Evolutionary conservation across 2,888 invertebrate genomes (phyloP).

Genomic region (Noctua janthina): DNA sequence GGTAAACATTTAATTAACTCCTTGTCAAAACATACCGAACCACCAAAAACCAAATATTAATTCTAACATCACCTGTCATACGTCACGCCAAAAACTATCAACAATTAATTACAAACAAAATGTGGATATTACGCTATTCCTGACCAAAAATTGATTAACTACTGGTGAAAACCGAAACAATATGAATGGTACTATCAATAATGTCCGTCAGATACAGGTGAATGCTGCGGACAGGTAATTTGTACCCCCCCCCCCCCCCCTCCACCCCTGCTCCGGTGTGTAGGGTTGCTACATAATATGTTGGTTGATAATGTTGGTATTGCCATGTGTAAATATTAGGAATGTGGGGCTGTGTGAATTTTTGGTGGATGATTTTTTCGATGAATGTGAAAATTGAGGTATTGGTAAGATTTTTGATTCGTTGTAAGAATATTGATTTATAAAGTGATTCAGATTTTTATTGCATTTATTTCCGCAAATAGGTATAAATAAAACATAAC

Average conservation of each 20-base stretch:
- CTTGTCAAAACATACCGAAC: background rate
- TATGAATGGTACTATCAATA: slow-evolving; percentile 74
- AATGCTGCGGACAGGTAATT: slow-evolving; percentile 85
- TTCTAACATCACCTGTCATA: slow-evolving; percentile 40
- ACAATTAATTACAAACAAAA: slow-evolving; percentile 52
- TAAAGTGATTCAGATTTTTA: no score
- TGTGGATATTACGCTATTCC: slow-evolving; percentile 28
- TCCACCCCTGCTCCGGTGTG: background rate
- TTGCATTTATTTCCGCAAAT: no score
- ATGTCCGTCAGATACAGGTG: slow-evolving; percentile 80
- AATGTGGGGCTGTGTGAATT: background rate
- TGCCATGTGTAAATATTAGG: slow-evolving; percentile 33
- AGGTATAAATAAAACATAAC: no score
- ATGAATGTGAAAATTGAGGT: no score
- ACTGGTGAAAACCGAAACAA: slow-evolving; percentile 54
- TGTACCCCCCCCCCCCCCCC: slow-evolving; percentile 68
- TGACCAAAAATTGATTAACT: slow-evolving; percentile 54
- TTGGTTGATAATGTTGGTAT: slow-evolving; percentile 27
- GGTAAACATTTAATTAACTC: slow-evolving; percentile 18
- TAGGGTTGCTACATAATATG: slow-evolving; percentile 47
- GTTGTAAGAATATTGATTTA: no score
- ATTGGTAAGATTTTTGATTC: background rate
- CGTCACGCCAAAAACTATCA: slow-evolving; percentile 29
- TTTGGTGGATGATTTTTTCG: slow-evolving; percentile 5
- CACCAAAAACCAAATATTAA: slow-evolving; percentile 4